A percentile compares a stretch with the other conserved stretches of the same genome.
Evolutionary conservation across 1,140 invertebrate species (phyloP).

Genomic region (Drosophila ironensis): DNA sequence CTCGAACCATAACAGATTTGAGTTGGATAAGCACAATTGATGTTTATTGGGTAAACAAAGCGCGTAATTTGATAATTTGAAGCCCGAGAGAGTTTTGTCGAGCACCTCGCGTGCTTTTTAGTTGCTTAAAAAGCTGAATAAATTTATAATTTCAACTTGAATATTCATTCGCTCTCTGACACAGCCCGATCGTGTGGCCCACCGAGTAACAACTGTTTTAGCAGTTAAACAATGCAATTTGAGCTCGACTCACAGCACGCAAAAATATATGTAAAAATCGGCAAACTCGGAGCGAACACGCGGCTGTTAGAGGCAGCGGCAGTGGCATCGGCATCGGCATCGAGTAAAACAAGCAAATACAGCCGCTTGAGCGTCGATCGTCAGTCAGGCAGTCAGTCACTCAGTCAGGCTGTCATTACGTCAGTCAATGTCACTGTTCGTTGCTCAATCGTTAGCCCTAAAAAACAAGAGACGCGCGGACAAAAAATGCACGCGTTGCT

Average conservation of each 20-base stretch:
- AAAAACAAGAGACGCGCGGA: constrained; percentile 1
- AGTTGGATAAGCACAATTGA: constrained; percentile 37
- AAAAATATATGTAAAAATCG: constrained; percentile 19
- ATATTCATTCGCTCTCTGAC: constrained; percentile 34
- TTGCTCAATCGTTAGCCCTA: constrained; percentile 61
- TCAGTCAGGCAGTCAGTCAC: constrained; percentile 13
- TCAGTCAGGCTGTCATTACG: constrained; percentile 2
- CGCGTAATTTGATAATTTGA: constrained; percentile 3
- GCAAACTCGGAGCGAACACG: constrained; percentile 17
- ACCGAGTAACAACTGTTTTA: constrained; percentile 50
- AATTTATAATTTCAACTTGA: constrained; percentile 10
- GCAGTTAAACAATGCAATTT: constrained; percentile 62
- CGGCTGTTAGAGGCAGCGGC: constrained; percentile 28
- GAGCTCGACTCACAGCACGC: constrained; percentile 41
- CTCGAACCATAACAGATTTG: constrained; percentile 11
- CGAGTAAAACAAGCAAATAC: constrained; percentile 14
- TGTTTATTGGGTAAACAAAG: constrained; percentile 5
- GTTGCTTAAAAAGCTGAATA: background rate
- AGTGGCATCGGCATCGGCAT: too few relatives aligned
- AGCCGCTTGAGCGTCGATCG: constrained; percentile 8
- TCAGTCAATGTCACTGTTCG: constrained; percentile 51
- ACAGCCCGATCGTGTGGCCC: constrained; percentile 42
- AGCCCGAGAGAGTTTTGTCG: constrained; percentile 10
- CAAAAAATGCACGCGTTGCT: constrained; percentile 31
- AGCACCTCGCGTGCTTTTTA: constrained; percentile 11